phyloP scores from a whole-genome alignment of 2,113 vertebrate species.

The Rhagologus leucostigma region DNA sequence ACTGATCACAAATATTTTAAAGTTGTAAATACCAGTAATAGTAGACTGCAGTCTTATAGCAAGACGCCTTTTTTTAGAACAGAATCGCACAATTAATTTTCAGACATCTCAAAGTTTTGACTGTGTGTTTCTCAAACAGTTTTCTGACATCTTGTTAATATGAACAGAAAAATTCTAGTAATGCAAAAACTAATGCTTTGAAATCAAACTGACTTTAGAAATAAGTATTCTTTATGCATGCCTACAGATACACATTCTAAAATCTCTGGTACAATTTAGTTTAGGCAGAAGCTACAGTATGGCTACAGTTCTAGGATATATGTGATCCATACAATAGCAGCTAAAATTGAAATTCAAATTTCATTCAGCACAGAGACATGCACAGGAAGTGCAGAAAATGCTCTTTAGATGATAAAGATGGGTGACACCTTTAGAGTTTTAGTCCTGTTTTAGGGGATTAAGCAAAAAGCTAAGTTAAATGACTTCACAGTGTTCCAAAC shows the following conservation, averaged over 20 bases:
- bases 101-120: not conserved
- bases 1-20: not conserved
- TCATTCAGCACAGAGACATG: not conserved
- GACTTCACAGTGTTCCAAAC: not conserved
- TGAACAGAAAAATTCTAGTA: not conserved
- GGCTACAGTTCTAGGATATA: not conserved
- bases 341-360: not conserved
- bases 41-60: not conserved
- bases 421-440: not conserved
- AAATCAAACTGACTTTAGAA: not conserved
- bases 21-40: not conserved
- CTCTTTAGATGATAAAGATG: not conserved
- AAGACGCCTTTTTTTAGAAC: not conserved
- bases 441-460: not conserved
- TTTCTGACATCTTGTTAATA: not conserved
- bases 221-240: not conserved
- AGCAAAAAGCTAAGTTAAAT: not conserved
- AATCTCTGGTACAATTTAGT: not conserved
- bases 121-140: not conserved
- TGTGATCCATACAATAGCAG: not conserved
- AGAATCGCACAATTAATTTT: not conserved
- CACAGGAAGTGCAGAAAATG: not conserved
- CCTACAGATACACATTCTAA: not conserved
- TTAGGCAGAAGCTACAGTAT: not conserved
- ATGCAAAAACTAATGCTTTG: not conserved